These are phyloP conservation scores for Hydropotes inermis DNA, from an alignment of 2,113 vertebrate genomes.

Conservation along the genomic window DNA sequence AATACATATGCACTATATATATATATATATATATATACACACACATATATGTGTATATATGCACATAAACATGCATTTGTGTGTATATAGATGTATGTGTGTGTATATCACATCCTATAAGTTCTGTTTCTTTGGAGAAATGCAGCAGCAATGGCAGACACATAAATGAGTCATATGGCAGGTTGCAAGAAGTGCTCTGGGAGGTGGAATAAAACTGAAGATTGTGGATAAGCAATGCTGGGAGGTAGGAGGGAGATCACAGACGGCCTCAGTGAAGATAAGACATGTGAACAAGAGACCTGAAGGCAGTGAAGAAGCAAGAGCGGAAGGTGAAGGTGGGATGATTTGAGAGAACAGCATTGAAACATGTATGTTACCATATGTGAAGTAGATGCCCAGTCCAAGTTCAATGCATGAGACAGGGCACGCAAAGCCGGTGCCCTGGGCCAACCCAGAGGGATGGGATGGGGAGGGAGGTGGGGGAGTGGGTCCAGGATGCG, in stretches of 20 bases:
- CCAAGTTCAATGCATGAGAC: not conserved
- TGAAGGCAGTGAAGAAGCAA: not conserved
- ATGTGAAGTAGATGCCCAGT: not conserved
- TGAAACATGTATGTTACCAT: not conserved
- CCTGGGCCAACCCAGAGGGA: not conserved
- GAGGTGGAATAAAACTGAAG: not conserved
- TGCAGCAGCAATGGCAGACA: not conserved
- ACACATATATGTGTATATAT: not conserved
- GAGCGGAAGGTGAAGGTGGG: not conserved
- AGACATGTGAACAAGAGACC: not conserved
- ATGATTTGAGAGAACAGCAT: not conserved
- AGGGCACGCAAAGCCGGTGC: not conserved
- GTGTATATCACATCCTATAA: not conserved
- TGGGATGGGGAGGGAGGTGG: not conserved
- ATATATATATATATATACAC: not conserved
- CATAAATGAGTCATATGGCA: not conserved
- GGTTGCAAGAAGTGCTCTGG: not conserved
- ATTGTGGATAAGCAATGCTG: not conserved
- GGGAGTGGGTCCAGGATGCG: fast-evolving
- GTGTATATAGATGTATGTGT: not conserved
- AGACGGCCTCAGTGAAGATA: not conserved
- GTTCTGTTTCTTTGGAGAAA: not conserved
- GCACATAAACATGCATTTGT: not conserved
- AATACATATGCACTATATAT: not conserved
- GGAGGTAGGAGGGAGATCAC: not conserved